Conservation (phyloP, 2,888 invertebrate genomes). For the Pycnomerus fuliginosus region DNA sequence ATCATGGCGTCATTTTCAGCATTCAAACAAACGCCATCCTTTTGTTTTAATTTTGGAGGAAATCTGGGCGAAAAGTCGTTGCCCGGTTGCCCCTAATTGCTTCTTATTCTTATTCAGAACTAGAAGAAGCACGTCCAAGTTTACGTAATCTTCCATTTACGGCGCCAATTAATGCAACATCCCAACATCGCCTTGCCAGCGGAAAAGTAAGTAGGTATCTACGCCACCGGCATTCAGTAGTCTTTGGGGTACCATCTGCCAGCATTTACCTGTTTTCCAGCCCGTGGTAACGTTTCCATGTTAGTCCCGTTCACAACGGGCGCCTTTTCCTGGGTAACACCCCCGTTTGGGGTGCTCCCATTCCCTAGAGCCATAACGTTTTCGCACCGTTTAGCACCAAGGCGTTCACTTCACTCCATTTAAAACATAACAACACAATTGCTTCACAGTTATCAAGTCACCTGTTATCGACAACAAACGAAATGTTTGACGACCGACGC, state of each 20-base stretch:
- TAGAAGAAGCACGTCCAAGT: slow-evolving; percentile 4
- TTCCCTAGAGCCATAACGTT: slow-evolving; percentile 50
- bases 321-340: slow-evolving; percentile 55
- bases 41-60: no score
- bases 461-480: slow-evolving; percentile 4
- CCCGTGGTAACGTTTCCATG: slow-evolving; percentile 60
- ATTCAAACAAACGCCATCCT: no score
- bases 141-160: slow-evolving; percentile 19
- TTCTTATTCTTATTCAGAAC: no score
- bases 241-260: no score
- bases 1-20: no score
- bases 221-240: neutral
- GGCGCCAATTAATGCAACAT: slow-evolving; percentile 10
- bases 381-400: neutral
- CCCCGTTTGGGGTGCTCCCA: slow-evolving; percentile 51
- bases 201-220: slow-evolving; percentile 4
- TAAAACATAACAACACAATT: no score
- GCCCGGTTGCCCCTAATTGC: no score
- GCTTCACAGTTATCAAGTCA: neutral
- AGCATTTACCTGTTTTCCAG: slow-evolving; percentile 63
- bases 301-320: slow-evolving; percentile 62
- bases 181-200: slow-evolving; percentile 4
- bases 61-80: no score
- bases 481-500: neutral
- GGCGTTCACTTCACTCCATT: no score